Conservation (phyloP, 1,140 invertebrate species). For the Lucilia cuprina region DNA sequence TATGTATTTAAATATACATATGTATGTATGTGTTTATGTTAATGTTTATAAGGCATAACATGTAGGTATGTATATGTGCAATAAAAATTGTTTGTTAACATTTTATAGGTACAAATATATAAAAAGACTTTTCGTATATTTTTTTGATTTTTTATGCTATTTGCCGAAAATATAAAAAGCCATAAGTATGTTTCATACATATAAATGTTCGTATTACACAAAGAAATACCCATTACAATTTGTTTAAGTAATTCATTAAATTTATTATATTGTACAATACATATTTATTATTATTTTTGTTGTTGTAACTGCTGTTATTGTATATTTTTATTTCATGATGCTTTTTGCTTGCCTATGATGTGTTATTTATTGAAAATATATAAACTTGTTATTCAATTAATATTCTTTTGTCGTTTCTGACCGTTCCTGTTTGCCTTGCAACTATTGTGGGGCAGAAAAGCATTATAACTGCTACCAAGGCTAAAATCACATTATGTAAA, state of each 20-base stretch:
- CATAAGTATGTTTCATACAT: background rate
- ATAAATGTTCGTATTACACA: conserved; percentile 5
- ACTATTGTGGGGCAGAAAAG: no score
- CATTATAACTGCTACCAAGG: background rate
- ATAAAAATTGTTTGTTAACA: background rate
- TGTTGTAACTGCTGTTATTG: background rate
- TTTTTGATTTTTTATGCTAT: background rate
- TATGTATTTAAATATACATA: background rate
- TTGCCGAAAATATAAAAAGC: background rate
- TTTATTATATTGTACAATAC: background rate
- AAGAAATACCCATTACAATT: background rate
- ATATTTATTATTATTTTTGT: no score
- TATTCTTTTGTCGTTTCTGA: background rate
- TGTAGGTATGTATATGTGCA: background rate
- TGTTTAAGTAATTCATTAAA: conserved; percentile 4
- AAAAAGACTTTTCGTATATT: background rate
- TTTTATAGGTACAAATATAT: background rate
- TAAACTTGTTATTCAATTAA: background rate
- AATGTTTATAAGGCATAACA: background rate
- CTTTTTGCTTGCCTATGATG: background rate
- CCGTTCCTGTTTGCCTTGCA: no score
- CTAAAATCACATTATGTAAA: background rate
- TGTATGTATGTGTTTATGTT: background rate
- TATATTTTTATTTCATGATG: background rate
- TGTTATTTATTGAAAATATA: conserved; percentile 1